Evolutionary conservation across 2,888 invertebrate species (phyloP).

Genomic region (Creontiades dilutus): DNA sequence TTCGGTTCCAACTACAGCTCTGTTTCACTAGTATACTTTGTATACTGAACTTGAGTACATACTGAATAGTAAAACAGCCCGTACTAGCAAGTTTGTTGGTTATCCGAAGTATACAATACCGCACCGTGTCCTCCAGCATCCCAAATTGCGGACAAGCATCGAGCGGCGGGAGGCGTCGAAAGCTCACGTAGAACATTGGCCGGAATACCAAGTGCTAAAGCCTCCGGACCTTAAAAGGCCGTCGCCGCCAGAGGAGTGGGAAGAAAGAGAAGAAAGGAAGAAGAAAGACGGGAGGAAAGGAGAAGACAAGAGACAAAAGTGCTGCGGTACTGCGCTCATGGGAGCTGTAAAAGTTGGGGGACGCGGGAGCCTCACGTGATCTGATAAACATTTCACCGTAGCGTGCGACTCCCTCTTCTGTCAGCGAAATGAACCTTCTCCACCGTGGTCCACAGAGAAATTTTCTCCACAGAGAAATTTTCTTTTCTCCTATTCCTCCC

Average conservation of each 20-base stretch:
- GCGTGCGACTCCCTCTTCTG: not conserved
- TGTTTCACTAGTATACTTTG: too few relatives aligned
- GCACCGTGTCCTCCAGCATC: too few relatives aligned
- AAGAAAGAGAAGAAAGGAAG: not conserved
- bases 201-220: slow-evolving; percentile 56
- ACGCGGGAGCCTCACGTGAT: slow-evolving; percentile 47
- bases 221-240: not conserved
- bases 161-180: not conserved
- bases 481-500: not conserved
- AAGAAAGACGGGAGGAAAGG: not conserved
- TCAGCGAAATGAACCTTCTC: slow-evolving; percentile 20
- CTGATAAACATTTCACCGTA: slow-evolving; percentile 66
- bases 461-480: slow-evolving; percentile 5
- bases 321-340: slow-evolving; percentile 61
- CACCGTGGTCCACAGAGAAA: slow-evolving; percentile 1
- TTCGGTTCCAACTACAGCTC: too few relatives aligned
- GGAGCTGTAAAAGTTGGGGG: slow-evolving; percentile 57
- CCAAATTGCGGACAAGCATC: not conserved
- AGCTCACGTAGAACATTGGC: slow-evolving; percentile 63
- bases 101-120: too few relatives aligned
- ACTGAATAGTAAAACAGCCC: too few relatives aligned
- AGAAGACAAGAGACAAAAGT: slow-evolving; percentile 45
- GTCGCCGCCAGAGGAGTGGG: not conserved
- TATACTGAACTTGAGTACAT: too few relatives aligned
- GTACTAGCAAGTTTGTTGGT: too few relatives aligned